These are phyloP conservation scores for Trigoniulus corallinus DNA, from an alignment of 1,140 invertebrate species.

Conservation along the genomic window DNA sequence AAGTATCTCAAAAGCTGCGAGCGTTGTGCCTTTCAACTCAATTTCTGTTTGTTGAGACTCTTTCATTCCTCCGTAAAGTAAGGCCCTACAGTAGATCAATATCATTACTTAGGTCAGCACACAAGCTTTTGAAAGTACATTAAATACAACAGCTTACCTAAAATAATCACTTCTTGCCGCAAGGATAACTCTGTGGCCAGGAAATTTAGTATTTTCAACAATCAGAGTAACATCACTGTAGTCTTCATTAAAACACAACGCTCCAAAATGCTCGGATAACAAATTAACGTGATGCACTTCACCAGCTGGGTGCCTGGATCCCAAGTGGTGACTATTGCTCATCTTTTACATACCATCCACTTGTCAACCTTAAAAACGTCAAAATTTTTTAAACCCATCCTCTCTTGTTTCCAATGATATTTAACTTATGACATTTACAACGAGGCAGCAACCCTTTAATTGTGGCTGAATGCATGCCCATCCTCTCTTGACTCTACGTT, in stretches of 20 bases:
- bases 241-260: constrained; percentile 65
- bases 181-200: constrained; percentile 76
- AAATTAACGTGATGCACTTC: constrained; percentile 36
- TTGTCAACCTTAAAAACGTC: no score
- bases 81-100: constrained; percentile 38
- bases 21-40: constrained; percentile 62
- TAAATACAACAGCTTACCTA: constrained; percentile 29
- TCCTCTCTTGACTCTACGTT: no score
- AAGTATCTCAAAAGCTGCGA: constrained; percentile 73
- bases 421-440: no score
- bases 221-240: constrained; percentile 81
- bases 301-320: constrained; percentile 16
- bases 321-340: constrained; percentile 15
- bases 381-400: no score
- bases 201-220: constrained; percentile 65
- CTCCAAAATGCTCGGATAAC: constrained; percentile 59
- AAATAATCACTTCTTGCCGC: constrained; percentile 92
- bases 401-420: no score
- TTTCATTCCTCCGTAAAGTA: constrained; percentile 78
- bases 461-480: no score
- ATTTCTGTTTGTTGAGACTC: constrained; percentile 72
- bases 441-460: no score
- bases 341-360: no score
- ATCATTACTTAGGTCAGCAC: no score
- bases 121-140: constrained; percentile 3